These are phyloP conservation scores for Tachina fera DNA, from an alignment of 2,888 invertebrate genomes.

Conservation along the genomic window DNA sequence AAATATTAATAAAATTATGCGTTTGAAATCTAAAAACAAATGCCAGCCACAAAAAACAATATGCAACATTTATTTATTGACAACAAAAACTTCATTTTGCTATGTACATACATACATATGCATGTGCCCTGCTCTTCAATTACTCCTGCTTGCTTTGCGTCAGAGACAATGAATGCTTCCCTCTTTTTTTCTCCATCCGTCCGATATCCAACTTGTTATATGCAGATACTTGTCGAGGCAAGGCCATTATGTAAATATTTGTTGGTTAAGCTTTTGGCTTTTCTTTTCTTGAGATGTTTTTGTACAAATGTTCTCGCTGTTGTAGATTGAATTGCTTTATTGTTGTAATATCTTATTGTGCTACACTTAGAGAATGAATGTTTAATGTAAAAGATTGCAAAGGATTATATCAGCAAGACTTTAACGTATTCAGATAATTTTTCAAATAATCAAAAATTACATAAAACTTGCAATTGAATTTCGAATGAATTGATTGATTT, in stretches of 20 bases:
- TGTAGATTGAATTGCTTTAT: constrained; percentile 24
- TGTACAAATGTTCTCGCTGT: constrained; percentile 7
- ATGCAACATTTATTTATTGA: constrained; percentile 69
- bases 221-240: constrained; percentile 74
- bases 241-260: constrained; percentile 80
- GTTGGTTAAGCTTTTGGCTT: constrained; percentile 66
- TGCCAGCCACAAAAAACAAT: constrained; percentile 70
- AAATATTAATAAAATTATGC: constrained; percentile 40
- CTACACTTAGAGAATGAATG: not conserved
- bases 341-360: constrained; percentile 20
- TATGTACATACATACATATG: not conserved
- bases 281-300: constrained; percentile 35
- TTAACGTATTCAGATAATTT: too few species aligned
- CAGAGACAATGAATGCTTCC: constrained; percentile 40
- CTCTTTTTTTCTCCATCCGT: not conserved
- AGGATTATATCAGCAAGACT: too few species aligned
- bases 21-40: constrained; percentile 62
- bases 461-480: too few species aligned
- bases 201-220: constrained; percentile 1
- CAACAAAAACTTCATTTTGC: not conserved
- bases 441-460: too few species aligned
- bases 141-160: constrained; percentile 7
- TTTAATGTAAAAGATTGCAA: too few species aligned
- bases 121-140: not conserved
- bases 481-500: too few species aligned